Evolutionary conservation across 2,888 invertebrate species (phyloP).

Genomic region (Archaeoteleia sp.): DNA sequence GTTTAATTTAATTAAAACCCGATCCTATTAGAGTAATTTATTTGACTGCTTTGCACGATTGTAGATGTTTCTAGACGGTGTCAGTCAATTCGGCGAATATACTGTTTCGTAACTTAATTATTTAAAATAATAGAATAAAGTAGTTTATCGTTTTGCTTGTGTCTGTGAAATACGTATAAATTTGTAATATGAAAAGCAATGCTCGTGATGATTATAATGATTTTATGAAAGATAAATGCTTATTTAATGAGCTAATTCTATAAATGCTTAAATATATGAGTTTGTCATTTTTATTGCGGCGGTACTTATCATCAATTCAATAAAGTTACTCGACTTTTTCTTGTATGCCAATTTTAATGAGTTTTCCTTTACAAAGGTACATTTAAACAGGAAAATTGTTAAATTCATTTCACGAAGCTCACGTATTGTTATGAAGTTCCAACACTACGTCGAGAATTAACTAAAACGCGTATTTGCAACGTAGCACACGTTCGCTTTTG

Average conservation of each 20-base stretch:
- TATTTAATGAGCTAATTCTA: too few relatives aligned
- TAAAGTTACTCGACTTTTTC: too few relatives aligned
- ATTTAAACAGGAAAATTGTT: slow-evolving; percentile 23
- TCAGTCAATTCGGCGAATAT: slow-evolving; percentile 14
- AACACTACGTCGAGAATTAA: slow-evolving; percentile 5
- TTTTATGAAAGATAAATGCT: too few relatives aligned
- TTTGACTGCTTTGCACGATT: slow-evolving; percentile 23
- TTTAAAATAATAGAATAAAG: slow-evolving; percentile 17
- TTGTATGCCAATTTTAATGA: slow-evolving; percentile 31
- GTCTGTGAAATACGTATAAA: too few relatives aligned
- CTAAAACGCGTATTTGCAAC: slow-evolving; percentile 6
- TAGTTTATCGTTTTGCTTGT: not conserved
- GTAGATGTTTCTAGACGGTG: slow-evolving; percentile 36
- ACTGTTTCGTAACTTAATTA: slow-evolving; percentile 12
- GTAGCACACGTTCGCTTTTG: slow-evolving; percentile 17
- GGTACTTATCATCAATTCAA: slow-evolving; percentile 20
- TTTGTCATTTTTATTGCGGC: too few relatives aligned
- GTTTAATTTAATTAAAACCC: slow-evolving; percentile 46
- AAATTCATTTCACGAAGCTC: slow-evolving; percentile 24
- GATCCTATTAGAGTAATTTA: slow-evolving; percentile 40
- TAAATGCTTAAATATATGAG: too few relatives aligned
- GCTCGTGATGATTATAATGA: too few relatives aligned
- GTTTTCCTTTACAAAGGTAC: slow-evolving; percentile 26
- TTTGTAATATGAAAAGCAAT: too few relatives aligned
- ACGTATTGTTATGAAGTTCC: slow-evolving; percentile 12